These are phyloP conservation scores for Denticeps clupeoides DNA, from an alignment of 2,797 vertebrate species.

Conservation along the genomic window DNA sequence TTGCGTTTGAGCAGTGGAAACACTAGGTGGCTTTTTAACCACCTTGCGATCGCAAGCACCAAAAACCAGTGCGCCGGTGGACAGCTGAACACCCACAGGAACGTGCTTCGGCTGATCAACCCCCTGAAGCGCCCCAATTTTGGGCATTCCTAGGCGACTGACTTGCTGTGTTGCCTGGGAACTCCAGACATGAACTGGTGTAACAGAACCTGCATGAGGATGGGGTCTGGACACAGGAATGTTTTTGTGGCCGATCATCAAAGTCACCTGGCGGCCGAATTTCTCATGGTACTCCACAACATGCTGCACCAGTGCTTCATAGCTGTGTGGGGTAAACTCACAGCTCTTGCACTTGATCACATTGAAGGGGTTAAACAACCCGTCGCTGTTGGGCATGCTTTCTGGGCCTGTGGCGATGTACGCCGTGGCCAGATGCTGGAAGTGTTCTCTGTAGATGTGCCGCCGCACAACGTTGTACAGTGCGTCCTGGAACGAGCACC, in stretches of 20 bases:
- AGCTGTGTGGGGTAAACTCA: conserved; percentile 89
- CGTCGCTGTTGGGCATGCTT: conserved; percentile 66
- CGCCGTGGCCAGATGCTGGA: conserved; percentile 88
- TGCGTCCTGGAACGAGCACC: conserved; percentile 91
- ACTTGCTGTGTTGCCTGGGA: conserved; percentile 65
- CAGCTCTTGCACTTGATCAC: conserved; percentile 94
- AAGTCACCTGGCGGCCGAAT: conserved; percentile 93
- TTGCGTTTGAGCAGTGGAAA: conserved; percentile 79
- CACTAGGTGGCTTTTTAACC: conserved; percentile 39
- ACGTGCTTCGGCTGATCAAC: conserved; percentile 80
- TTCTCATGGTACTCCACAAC: conserved; percentile 95
- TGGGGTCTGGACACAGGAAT: conserved; percentile 67
- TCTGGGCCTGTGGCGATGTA: conserved; percentile 83
- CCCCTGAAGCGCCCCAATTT: conserved; percentile 70
- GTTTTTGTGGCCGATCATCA: conserved; percentile 95
- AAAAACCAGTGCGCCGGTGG: conserved; percentile 3
- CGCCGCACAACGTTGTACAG: conserved; percentile 94
- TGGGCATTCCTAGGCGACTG: conserved; percentile 73
- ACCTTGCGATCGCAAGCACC: conserved; percentile 7
- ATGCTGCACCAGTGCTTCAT: conserved; percentile 93
- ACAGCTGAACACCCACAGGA: conserved; percentile 40
- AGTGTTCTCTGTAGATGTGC: conserved; percentile 99
- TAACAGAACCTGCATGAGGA: conserved; percentile 21
- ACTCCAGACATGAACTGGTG: conserved; percentile 59
- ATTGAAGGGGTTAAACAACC: conserved; percentile 62